Conservation (phyloP, 1,140 invertebrate species). For the Helicorthomorpha holstii region DNA sequence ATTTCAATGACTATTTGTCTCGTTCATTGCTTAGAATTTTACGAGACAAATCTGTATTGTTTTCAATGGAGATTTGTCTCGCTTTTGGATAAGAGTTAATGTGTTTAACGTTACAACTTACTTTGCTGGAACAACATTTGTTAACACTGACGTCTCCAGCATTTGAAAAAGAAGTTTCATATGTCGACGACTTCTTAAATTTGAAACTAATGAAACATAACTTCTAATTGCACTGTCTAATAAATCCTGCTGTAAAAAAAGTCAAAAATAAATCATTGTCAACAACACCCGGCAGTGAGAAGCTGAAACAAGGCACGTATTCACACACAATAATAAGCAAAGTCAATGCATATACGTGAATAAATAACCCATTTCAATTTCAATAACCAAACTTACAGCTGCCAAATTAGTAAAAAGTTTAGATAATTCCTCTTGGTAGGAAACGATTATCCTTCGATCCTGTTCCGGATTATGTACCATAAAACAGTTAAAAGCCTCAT, state of each 20-base stretch:
- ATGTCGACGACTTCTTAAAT: conserved; percentile 46
- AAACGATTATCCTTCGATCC: conserved; percentile 42
- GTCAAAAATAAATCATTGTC: neutral
- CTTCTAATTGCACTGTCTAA: conserved; percentile 49
- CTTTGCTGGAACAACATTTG: conserved; percentile 17
- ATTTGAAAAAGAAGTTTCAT: conserved; percentile 51
- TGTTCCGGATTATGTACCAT: conserved; percentile 49
- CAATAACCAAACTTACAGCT: conserved; percentile 16
- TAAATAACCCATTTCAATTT: conserved; percentile 7
- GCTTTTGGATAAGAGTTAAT: neutral
- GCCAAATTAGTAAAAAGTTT: conserved; percentile 31
- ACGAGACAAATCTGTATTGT: no score
- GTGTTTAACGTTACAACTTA: conserved; percentile 9
- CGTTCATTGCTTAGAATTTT: no score
- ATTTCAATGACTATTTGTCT: no score
- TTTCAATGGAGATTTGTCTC: no score
- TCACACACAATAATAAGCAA: no score
- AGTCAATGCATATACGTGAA: no score
- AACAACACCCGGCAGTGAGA: no score
- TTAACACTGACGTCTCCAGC: conserved; percentile 50
- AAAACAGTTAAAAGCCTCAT: conserved; percentile 72
- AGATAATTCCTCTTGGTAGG: conserved; percentile 41
- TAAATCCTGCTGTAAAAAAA: conserved; percentile 31
- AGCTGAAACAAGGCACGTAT: no score
- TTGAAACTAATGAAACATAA: conserved; percentile 47